A percentile compares a stretch with the other conserved stretches of the same genome.
These are phyloP conservation scores for Neoscelio sp. DNA, from an alignment of 2,888 invertebrate species.

Conservation along the genomic window DNA sequence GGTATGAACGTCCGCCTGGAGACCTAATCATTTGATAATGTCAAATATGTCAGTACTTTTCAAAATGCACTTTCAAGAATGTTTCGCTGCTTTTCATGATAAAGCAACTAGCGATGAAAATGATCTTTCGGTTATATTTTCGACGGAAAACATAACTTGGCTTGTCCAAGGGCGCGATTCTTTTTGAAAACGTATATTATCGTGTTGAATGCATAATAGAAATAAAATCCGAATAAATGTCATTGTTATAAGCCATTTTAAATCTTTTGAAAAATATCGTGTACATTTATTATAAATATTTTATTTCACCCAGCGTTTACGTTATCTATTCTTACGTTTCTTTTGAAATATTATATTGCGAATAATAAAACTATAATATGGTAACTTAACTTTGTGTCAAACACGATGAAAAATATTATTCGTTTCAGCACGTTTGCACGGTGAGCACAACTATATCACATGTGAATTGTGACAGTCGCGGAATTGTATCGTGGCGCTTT, in stretches of 20 bases:
- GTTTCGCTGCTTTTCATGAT: constrained; percentile 3
- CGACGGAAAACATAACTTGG: too few species aligned
- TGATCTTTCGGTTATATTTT: constrained; percentile 26
- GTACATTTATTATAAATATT: constrained; percentile 41
- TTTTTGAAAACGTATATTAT: neutral
- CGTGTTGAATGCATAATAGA: constrained; percentile 21
- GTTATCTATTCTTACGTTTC: constrained; percentile 31
- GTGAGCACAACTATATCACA: neutral
- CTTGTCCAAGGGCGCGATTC: too few species aligned
- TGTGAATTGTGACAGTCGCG: constrained; percentile 13
- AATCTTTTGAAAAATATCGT: constrained; percentile 14
- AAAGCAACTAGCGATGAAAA: constrained; percentile 20
- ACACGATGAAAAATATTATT: constrained; percentile 40
- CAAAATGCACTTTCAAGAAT: constrained; percentile 31
- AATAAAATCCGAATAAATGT: constrained; percentile 21
- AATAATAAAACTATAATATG: constrained; percentile 44
- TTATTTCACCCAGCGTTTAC: constrained; percentile 31
- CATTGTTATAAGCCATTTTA: constrained; percentile 24
- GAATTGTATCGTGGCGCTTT: constrained; percentile 24
- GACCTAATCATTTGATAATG: constrained; percentile 54
- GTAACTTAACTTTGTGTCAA: constrained; percentile 32
- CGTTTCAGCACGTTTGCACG: constrained; percentile 10
- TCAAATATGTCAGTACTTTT: constrained; percentile 52
- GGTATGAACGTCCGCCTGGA: constrained; percentile 26
- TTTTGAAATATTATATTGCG: constrained; percentile 43